These are phyloP conservation scores for Halcyon smyrnensis DNA, from an alignment of 2,797 vertebrate genomes.

Conservation along the genomic window DNA sequence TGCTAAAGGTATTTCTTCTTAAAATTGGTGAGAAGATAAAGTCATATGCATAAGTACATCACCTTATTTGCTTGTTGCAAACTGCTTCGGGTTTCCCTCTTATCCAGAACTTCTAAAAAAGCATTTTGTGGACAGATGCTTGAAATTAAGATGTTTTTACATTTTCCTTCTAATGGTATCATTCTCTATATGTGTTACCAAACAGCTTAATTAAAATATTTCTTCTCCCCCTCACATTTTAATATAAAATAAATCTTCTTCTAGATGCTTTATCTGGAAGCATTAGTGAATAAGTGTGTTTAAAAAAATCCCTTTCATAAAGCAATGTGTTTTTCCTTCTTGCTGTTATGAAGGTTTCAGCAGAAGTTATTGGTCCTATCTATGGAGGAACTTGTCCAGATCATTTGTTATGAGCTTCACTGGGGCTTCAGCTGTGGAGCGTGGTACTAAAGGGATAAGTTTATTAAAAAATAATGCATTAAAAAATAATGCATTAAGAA, in stretches of 20 bases:
- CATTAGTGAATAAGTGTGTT: conserved; percentile 48
- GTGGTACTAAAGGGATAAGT: background rate
- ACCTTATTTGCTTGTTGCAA: background rate
- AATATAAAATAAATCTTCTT: conserved; percentile 45
- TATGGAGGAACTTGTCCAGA: conserved; percentile 45
- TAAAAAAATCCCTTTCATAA: conserved; percentile 64
- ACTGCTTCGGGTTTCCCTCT: background rate
- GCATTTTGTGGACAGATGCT: conserved; percentile 44
- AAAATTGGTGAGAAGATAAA: background rate
- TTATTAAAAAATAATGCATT: no score
- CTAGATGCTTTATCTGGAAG: conserved; percentile 36
- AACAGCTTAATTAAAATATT: conserved; percentile 59
- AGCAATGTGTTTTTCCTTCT: conserved; percentile 50
- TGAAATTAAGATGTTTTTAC: conserved; percentile 62
- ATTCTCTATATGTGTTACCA: conserved; percentile 57
- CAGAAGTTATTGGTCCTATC: conserved; percentile 63
- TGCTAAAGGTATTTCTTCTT: background rate
- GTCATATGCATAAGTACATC: background rate
- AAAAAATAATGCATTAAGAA: background rate
- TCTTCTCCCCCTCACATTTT: fast-evolving
- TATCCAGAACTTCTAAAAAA: conserved; percentile 4
- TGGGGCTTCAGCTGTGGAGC: background rate
- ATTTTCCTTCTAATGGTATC: conserved; percentile 36
- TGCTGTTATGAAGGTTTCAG: conserved; percentile 61
- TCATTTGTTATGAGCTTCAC: background rate